Evolutionary conservation across 2,797 vertebrate genomes (phyloP).

Genomic region (Eulemur rubriventer): DNA sequence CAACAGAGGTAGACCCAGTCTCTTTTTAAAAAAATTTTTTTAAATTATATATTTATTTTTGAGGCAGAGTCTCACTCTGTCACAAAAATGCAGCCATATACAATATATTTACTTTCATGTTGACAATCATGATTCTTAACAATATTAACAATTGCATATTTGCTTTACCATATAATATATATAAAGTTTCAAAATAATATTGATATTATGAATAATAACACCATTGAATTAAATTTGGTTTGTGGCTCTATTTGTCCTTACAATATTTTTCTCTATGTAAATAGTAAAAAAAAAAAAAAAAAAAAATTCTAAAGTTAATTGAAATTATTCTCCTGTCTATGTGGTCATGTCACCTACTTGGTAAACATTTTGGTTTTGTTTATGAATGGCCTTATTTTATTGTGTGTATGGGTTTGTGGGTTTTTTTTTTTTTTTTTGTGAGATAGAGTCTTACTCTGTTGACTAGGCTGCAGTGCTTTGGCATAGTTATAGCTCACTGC

Average conservation of each 20-base stretch:
- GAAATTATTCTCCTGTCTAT: background rate
- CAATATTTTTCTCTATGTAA: background rate
- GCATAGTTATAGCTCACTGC: background rate
- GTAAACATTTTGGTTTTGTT: conserved; percentile 11
- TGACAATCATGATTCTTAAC: background rate
- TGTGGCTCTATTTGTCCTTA: background rate
- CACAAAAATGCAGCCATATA: no score
- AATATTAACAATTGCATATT: background rate
- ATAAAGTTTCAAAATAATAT: background rate
- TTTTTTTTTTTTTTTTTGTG: no score
- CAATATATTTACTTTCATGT: background rate
- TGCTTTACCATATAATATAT: background rate
- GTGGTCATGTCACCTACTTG: background rate
- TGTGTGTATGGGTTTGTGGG: no score
- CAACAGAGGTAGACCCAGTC: no score
- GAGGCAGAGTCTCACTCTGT: no score
- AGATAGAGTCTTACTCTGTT: no score
- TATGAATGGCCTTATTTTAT: background rate
- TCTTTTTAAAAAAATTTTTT: no score
- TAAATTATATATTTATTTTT: no score
- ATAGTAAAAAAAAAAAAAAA: background rate
- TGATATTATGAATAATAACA: background rate
- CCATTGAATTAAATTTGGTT: background rate
- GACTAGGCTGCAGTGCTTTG: no score
- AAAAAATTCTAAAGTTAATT: background rate